A percentile compares a stretch with the other conserved stretches of the same genome.
Conservation (phyloP, 2,113 vertebrate species). For the Climacteris rufus region DNA sequence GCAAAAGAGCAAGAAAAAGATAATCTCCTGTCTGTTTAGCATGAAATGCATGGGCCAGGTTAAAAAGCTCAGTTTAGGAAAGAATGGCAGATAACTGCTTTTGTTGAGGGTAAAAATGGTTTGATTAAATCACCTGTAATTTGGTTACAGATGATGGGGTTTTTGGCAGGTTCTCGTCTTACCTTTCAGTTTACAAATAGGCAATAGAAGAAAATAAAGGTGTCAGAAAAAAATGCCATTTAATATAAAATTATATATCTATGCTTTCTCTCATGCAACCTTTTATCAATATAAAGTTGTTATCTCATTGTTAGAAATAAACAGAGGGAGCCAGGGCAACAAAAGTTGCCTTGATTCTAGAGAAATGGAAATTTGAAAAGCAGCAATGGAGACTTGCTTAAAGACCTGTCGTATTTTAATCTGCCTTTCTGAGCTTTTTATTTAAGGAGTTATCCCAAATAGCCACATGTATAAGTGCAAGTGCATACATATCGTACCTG, state of each 20-base stretch:
- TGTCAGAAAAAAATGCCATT: background rate
- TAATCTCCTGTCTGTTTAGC: background rate
- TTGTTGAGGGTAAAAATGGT: background rate
- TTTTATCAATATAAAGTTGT: background rate
- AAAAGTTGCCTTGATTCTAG: background rate
- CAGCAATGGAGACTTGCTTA: background rate
- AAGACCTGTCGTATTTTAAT: background rate
- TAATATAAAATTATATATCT: background rate
- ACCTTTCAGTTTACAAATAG: background rate
- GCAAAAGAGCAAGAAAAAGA: background rate
- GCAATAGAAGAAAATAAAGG: background rate
- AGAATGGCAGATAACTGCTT: background rate
- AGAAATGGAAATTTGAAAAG: background rate
- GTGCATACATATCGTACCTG: accelerated
- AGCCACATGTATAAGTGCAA: accelerated
- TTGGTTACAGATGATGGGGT: accelerated
- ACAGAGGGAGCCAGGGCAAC: accelerated
- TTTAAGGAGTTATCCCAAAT: background rate
- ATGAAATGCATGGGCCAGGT: accelerated
- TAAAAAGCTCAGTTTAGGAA: background rate
- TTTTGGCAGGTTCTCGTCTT: background rate
- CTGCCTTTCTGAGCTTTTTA: background rate
- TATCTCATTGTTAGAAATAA: background rate
- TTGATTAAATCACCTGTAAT: background rate
- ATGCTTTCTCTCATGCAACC: accelerated